Conservation (phyloP, 2,797 vertebrate genomes). For the Gadopsis marmoratus region DNA sequence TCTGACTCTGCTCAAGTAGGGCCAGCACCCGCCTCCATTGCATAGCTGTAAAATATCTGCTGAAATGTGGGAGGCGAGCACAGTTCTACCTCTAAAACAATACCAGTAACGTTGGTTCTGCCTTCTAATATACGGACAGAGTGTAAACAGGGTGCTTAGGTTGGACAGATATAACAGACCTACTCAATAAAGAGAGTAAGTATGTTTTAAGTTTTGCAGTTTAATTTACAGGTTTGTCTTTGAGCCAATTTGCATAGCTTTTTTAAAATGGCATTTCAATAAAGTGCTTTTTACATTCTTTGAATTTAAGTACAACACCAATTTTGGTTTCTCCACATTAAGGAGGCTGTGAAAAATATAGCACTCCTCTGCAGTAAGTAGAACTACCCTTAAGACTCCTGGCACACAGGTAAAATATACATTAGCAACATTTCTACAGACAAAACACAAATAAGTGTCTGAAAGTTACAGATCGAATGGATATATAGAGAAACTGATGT, state of each 20-base stretch:
- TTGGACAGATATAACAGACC: neutral
- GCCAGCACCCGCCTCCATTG: neutral
- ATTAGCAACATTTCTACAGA: neutral
- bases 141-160: neutral
- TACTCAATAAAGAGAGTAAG: neutral
- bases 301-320: neutral
- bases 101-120: conserved; percentile 2
- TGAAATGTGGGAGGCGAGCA: neutral
- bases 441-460: neutral
- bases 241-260: neutral
- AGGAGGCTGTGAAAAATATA: neutral
- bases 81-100: no score
- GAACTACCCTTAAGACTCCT: neutral
- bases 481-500: neutral
- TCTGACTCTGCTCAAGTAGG: neutral
- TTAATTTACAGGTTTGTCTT: neutral
- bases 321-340: neutral
- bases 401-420: neutral
- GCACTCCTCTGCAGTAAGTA: neutral
- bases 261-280: neutral
- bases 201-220: neutral
- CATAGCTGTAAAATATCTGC: neutral
- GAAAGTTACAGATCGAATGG: neutral
- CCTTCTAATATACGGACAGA: neutral
- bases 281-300: neutral